Percentiles rank a stretch among this genome's conserved stretches.
phyloP scores from a whole-genome alignment of 2,888 invertebrate genomes.

The Thyatira batis region DNA sequence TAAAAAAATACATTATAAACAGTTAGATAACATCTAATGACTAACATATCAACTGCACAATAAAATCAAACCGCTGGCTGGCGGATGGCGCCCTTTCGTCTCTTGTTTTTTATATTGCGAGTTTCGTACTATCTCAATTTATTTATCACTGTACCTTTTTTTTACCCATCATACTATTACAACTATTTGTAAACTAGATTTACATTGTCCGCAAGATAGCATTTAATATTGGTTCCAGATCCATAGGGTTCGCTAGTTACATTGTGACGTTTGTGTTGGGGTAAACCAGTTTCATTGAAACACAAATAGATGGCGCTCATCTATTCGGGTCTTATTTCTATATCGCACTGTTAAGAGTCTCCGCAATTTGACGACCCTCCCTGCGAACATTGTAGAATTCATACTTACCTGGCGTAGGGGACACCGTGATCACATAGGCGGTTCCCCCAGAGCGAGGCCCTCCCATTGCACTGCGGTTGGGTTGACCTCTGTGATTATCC shows the following conservation, averaged over 20 bases:
- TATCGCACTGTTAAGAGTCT: not conserved
- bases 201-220: too few relatives aligned
- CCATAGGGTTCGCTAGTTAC: too few relatives aligned
- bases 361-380: not conserved
- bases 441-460: conserved; percentile 27
- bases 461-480: conserved; percentile 23
- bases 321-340: not conserved
- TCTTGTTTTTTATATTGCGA: too few relatives aligned
- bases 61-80: not conserved
- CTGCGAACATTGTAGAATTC: not conserved
- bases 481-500: conserved; percentile 27
- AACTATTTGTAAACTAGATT: too few relatives aligned
- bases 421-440: conserved; percentile 24
- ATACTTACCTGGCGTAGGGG: conserved; percentile 23
- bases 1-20: not conserved
- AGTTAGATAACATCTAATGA: not conserved
- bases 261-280: too few relatives aligned
- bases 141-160: too few relatives aligned
- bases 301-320: not conserved
- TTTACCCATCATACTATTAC: not conserved
- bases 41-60: not conserved
- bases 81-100: too few relatives aligned
- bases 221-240: too few relatives aligned
- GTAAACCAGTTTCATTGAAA: not conserved
- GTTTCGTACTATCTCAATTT: too few relatives aligned